These are phyloP conservation scores for Fukomys damarensis DNA, from an alignment of 2,113 vertebrate genomes.

Conservation along the genomic window DNA sequence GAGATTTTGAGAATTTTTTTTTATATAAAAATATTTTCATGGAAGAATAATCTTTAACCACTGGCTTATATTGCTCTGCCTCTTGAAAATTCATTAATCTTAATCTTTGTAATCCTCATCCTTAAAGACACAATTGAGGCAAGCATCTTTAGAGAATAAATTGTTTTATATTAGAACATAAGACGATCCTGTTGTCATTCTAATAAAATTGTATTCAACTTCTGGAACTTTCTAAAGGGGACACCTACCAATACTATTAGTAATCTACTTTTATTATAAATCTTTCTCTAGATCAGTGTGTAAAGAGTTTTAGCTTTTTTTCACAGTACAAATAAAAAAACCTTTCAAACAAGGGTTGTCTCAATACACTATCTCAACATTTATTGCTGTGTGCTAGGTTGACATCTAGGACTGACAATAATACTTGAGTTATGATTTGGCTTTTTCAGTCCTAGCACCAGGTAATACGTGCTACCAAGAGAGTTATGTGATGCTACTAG, in stretches of 20 bases:
- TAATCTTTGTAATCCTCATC: not conserved
- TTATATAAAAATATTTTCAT: not conserved
- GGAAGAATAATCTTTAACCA: not conserved
- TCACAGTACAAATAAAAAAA: not conserved
- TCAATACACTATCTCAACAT: not conserved
- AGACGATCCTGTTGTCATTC: not conserved
- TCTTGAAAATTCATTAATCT: constrained; percentile 24
- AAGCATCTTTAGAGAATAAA: not conserved
- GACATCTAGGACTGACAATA: not conserved
- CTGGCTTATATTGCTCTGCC: not conserved
- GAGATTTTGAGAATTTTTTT: not conserved
- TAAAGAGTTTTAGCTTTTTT: not conserved
- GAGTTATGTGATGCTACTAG: not conserved
- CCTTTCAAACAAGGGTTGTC: constrained; percentile 38
- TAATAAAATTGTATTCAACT: constrained; percentile 32
- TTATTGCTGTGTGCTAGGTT: not conserved
- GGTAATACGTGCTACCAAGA: not conserved
- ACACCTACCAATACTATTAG: not conserved
- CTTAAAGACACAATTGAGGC: not conserved
- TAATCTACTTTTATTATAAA: not conserved
- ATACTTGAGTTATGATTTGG: not conserved
- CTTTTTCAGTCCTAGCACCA: not conserved
- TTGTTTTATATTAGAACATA: not conserved
- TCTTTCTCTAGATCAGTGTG: not conserved
- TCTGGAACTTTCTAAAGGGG: constrained; percentile 9